These are phyloP conservation scores for Tretioscincus oriximinensis DNA, from an alignment of 2,113 vertebrate genomes.

Conservation along the genomic window DNA sequence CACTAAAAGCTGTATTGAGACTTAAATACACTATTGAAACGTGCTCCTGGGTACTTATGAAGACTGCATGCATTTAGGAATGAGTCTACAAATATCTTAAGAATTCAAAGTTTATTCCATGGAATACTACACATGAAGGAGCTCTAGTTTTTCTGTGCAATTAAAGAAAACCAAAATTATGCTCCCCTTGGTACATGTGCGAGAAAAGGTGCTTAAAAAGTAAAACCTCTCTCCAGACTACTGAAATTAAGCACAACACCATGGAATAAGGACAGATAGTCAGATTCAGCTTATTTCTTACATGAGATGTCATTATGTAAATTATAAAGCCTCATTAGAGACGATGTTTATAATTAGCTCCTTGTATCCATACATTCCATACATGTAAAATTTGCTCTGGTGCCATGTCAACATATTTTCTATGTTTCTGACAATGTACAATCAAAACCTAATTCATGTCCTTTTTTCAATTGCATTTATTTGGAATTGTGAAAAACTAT, in stretches of 20 bases:
- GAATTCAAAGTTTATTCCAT: constrained; percentile 35
- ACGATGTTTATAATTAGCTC: constrained; percentile 75
- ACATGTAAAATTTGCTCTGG: constrained; percentile 63
- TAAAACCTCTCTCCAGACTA: constrained; percentile 68
- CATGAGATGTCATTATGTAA: constrained; percentile 75
- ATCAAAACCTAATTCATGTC: constrained; percentile 69
- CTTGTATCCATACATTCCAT: too few species aligned
- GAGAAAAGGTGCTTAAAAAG: constrained; percentile 69
- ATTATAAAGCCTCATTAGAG: constrained; percentile 73
- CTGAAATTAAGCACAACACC: constrained; percentile 70
- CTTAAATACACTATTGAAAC: constrained; percentile 6
- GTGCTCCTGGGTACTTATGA: background rate
- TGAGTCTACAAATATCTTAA: constrained; percentile 29
- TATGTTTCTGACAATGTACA: constrained; percentile 75
- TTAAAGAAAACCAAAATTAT: constrained; percentile 67
- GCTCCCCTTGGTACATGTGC: constrained; percentile 67
- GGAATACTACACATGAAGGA: constrained; percentile 23
- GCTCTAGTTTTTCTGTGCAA: constrained; percentile 50
- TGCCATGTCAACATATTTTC: constrained; percentile 70
- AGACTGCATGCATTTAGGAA: background rate
- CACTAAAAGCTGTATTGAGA: background rate
- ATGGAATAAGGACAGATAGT: constrained; percentile 66
- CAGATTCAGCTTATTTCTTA: constrained; percentile 68
- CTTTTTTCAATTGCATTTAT: constrained; percentile 65
- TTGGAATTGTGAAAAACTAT: constrained; percentile 72